phyloP scores from a whole-genome alignment of 2,797 vertebrate species.

The Sebastes iracundus region DNA sequence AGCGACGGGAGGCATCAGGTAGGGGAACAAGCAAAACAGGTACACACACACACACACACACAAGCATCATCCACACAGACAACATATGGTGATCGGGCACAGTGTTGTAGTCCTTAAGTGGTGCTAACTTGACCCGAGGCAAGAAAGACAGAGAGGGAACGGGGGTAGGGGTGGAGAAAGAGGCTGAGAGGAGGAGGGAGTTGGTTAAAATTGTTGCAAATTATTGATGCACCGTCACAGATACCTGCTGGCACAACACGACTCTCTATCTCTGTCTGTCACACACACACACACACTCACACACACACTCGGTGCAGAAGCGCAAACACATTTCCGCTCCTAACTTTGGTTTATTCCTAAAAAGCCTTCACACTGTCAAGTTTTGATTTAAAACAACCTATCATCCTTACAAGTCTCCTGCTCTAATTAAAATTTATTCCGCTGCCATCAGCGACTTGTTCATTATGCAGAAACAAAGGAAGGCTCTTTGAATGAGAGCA shows the following conservation, averaged over 20 bases:
- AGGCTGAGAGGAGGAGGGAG: slow-evolving; percentile 42
- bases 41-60: slow-evolving; percentile 36
- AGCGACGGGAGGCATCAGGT: slow-evolving; percentile 78
- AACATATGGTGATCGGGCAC: slow-evolving; percentile 77
- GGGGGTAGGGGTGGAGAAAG: neutral
- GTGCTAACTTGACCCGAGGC: slow-evolving; percentile 83
- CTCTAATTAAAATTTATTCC: slow-evolving; percentile 69
- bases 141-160: slow-evolving; percentile 51
- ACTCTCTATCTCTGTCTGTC: slow-evolving; percentile 16
- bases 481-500: slow-evolving; percentile 60
- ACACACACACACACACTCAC: slow-evolving; percentile 19
- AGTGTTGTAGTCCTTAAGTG: slow-evolving; percentile 80
- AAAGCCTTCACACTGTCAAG: slow-evolving; percentile 56
- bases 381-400: slow-evolving; percentile 65
- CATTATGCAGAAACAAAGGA: slow-evolving; percentile 76
- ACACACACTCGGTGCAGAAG: neutral
- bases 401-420: slow-evolving; percentile 45
- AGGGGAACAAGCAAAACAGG: slow-evolving; percentile 71
- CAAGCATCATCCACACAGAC: slow-evolving; percentile 22
- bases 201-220: slow-evolving; percentile 64
- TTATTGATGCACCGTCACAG: slow-evolving; percentile 69
- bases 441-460: slow-evolving; percentile 68
- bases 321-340: slow-evolving; percentile 7
- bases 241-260: slow-evolving; percentile 65
- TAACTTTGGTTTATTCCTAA: slow-evolving; percentile 50